Conservation (phyloP, 2,113 vertebrate genomes). For the Sylvietta virens region DNA sequence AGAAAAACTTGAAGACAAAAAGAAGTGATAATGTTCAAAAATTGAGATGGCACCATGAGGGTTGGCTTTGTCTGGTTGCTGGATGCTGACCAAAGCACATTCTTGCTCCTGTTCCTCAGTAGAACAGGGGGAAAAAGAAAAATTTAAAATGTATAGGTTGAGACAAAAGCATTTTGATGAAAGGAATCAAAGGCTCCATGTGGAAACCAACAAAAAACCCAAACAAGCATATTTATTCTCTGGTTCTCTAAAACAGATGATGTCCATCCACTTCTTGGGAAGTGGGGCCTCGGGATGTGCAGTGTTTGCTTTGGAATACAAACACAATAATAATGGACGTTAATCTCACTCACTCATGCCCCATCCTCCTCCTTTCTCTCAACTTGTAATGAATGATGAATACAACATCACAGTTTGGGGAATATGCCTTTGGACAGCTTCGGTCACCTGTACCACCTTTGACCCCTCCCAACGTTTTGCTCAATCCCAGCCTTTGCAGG, state of each 20-base stretch:
- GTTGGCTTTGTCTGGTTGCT: rapidly evolving
- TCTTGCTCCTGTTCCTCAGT: rapidly evolving
- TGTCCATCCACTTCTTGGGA: background rate
- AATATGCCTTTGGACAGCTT: background rate
- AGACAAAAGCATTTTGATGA: background rate
- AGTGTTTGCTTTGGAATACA: background rate
- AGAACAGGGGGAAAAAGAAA: background rate
- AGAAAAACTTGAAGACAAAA: background rate
- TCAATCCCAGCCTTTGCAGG: rapidly evolving
- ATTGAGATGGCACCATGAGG: background rate
- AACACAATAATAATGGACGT: background rate
- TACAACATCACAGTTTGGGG: background rate
- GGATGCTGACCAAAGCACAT: rapidly evolving
- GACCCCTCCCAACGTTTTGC: background rate
- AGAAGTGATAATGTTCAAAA: background rate
- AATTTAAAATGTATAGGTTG: background rate
- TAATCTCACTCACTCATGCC: background rate
- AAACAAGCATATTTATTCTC: background rate
- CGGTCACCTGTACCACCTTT: background rate
- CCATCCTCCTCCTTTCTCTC: background rate
- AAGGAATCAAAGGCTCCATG: background rate
- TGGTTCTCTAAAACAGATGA: background rate
- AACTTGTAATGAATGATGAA: background rate
- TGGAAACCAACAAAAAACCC: background rate
- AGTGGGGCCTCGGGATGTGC: rapidly evolving